These are phyloP conservation scores for Olivierus martensii DNA, from an alignment of 1,140 invertebrate species.

Conservation along the genomic window DNA sequence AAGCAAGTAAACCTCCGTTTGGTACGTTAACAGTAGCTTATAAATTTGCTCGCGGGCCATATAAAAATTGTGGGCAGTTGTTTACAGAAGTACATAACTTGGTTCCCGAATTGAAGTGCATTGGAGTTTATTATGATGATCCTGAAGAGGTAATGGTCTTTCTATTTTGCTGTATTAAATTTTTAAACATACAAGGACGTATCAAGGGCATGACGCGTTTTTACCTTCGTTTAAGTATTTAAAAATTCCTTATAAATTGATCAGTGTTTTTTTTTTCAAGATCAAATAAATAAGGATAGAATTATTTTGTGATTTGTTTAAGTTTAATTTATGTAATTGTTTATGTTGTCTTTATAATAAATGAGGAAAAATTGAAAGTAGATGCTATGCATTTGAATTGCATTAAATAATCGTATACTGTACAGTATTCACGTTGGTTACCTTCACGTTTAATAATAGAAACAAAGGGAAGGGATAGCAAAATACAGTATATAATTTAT, in stretches of 20 bases:
- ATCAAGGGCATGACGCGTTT: not conserved
- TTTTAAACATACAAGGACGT: not conserved
- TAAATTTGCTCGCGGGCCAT: constrained; percentile 32
- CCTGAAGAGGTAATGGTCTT: constrained; percentile 27
- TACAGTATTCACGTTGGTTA: too few species aligned
- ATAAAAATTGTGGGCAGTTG: constrained; percentile 30
- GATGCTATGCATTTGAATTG: too few species aligned
- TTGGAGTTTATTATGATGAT: constrained; percentile 37
- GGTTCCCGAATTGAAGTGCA: constrained; percentile 26
- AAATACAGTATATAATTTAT: too few species aligned
- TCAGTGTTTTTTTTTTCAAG: not conserved
- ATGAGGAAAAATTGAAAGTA: too few species aligned
- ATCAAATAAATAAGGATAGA: not conserved
- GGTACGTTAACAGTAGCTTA: constrained; percentile 28
- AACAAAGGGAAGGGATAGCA: too few species aligned
- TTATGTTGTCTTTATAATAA: too few species aligned
- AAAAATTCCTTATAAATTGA: not conserved
- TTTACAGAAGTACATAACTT: constrained; percentile 30
- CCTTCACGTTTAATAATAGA: too few species aligned
- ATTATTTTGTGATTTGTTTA: too few species aligned
- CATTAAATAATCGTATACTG: too few species aligned
- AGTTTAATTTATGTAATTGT: too few species aligned
- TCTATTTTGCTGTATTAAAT: not conserved
- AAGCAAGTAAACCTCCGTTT: constrained; percentile 29
- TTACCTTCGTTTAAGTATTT: not conserved